phyloP scores from a whole-genome alignment of 2,113 vertebrate genomes.

The Melanotaenia duboulayi region DNA sequence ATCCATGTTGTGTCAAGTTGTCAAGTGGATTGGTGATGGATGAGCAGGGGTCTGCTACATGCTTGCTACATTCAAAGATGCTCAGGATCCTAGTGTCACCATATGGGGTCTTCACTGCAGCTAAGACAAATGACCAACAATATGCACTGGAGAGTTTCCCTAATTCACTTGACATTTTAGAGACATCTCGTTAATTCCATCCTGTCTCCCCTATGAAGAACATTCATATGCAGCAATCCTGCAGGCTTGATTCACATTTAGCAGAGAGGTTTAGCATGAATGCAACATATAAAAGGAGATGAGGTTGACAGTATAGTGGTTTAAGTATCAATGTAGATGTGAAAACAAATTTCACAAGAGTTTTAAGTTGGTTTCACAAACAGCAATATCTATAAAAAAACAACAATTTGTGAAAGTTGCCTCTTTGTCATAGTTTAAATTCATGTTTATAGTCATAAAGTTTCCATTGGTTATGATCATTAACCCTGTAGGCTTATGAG shows the following conservation, averaged over 20 bases:
- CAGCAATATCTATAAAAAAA: too few relatives aligned
- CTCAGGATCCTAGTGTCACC: slow-evolving; percentile 31
- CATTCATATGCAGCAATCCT: slow-evolving; percentile 40
- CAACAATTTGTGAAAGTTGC: not conserved
- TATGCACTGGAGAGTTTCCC: slow-evolving; percentile 66
- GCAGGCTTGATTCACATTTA: slow-evolving; percentile 14
- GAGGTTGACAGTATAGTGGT: not conserved
- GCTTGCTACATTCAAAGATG: slow-evolving; percentile 19
- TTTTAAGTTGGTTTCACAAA: too few relatives aligned
- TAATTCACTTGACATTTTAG: slow-evolving; percentile 79
- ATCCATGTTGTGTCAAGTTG: slow-evolving; percentile 21
- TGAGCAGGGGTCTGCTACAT: slow-evolving; percentile 44
- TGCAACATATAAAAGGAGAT: not conserved
- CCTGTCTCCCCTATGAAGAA: slow-evolving; percentile 43
- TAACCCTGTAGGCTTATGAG: not conserved
- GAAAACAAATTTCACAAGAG: slow-evolving; percentile 1
- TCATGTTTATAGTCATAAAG: not conserved
- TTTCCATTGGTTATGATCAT: not conserved
- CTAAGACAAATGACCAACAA: slow-evolving; percentile 66
- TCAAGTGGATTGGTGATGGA: slow-evolving; percentile 63
- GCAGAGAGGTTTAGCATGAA: slow-evolving; percentile 3
- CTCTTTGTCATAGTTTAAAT: not conserved
- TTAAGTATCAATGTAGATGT: not conserved
- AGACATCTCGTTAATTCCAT: slow-evolving; percentile 64
- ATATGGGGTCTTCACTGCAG: slow-evolving; percentile 12